Base-by-base conservation (phyloP, 2,113 vertebrate genomes). In the Jacana jacana region DNA sequence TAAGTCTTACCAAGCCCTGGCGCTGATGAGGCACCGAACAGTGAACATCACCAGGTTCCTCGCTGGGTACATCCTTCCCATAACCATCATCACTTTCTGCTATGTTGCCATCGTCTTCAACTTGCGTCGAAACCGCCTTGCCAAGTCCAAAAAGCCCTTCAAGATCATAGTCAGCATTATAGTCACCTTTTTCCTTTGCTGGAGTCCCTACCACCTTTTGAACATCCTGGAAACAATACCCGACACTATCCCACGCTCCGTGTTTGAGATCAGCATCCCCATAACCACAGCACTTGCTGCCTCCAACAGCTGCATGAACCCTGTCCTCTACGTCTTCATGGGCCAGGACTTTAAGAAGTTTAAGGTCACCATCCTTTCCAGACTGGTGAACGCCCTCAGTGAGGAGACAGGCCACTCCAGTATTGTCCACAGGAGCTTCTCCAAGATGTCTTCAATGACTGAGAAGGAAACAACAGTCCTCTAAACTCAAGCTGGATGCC, bases 291-390 rank as follows among this genome's bases (percentile, higher is more conserved):
- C 97, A 0, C 30, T 99, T 0, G 99, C 99, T 1, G 97, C 98
- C 1, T 98, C 99, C 57, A 99, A 99, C 97, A 99, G 99, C 95
- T 99, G 99, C 94, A 98, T 99, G 97, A 99, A 99, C 95, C 99
- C 99, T 1, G 97, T 99, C 31, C 96, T 99, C 55, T 99, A 99
- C 0, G 99, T 99, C 64, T 99, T 99, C 98, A 99, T 99, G 99
- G 99, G 99, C 11, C 99, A 99, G 30, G 99, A 99, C 95, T 99
- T 99, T 84, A 99, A 98, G 97, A 98, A 98, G 94, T 98, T 98
- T 77, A 98, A 98, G 91, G 89, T 98, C 46, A 91, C 97, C 40
- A 57, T 98, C 44, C 91, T 98, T 12, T 98, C 98, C 69, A 95
- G 98, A 31, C 85, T 98, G 94, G 97, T 96, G 61, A 98, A 98